Evolutionary conservation across 2,888 invertebrate genomes (phyloP), one percentile per base, ranked within the genome.

Genomic region (Priocnemis perturbator): DNA sequence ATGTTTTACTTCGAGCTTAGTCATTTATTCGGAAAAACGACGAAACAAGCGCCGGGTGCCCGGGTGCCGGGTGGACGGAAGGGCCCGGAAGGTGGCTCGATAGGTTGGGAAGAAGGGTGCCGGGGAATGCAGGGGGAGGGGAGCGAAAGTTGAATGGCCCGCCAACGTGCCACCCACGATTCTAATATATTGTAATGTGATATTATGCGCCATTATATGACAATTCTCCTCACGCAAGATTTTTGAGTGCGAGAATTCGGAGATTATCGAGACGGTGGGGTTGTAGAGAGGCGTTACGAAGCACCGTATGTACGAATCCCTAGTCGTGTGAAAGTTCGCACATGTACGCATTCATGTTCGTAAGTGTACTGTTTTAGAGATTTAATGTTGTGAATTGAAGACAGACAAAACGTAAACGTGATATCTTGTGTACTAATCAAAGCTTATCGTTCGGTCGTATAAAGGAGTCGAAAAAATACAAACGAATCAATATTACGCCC

Each of bases 141-240:
- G 26, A 23, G 14, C 23, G 55, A 23, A 21, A 23, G 55, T 55
- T 20, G 55, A 55, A 26, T 17, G 55, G 75, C 79, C 77, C 63
- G 73, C 67, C 81, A 71, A 70, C 64, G 76, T 79, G 76, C 75
- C 78, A 81, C 81, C 78, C 78, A 73, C 78, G 76, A 81, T 84
- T 78, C 77, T 83, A 85, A 85, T 84, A 80, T 86, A 88, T 88
- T 83, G 85, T 85, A 82, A 87, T 87, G 87, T 87, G 85, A 87
- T 84, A 88, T 88, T 88, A 87, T 87, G 87, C 88, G 81, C 83
- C 82, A 81, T 76, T 76, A 82, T 86, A 85, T 86, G 88, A 88
- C 86, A 87, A 87, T 88, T 88, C 88, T 87, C 88, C 86, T 87
- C 88, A 88, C 87, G 88, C 86, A 88, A 20, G 50, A 20, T 50